These are phyloP conservation scores for Drosophila mimetica DNA, from an alignment of 2,888 invertebrate species.

Conservation along the genomic window DNA sequence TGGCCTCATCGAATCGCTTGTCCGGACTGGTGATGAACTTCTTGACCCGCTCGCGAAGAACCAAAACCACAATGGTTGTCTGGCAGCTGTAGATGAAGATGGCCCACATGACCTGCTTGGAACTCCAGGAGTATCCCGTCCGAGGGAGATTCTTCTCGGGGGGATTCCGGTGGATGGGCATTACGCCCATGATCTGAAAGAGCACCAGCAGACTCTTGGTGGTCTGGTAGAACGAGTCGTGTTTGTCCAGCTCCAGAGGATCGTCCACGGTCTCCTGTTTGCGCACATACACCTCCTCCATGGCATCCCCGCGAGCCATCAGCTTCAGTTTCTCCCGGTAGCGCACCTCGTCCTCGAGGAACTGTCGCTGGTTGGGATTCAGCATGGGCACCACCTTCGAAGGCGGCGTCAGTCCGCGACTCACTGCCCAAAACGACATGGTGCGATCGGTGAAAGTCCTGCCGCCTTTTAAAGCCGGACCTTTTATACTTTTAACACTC, in stretches of 20 bases:
- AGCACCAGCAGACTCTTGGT: conserved; percentile 89
- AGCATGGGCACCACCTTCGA: conserved; percentile 80
- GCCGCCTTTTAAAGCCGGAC: not conserved
- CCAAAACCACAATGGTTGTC: conserved; percentile 86
- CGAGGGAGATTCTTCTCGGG: conserved; percentile 85
- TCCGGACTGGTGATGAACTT: conserved; percentile 87
- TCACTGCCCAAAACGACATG: conserved; percentile 82
- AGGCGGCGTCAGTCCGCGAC: conserved; percentile 67
- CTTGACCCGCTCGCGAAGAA: conserved; percentile 86
- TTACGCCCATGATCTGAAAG: conserved; percentile 91
- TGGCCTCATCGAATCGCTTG: conserved; percentile 90
- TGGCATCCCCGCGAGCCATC: conserved; percentile 58
- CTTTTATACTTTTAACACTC: conserved; percentile 26
- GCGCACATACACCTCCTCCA: conserved; percentile 80
- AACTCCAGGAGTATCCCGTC: conserved; percentile 88
- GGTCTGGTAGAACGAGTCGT: conserved; percentile 89
- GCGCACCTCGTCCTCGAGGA: conserved; percentile 83
- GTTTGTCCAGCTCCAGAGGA: conserved; percentile 87
- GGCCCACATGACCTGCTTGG: conserved; percentile 88
- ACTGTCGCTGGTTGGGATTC: conserved; percentile 84
- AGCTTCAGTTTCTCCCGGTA: conserved; percentile 80
- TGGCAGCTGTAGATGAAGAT: conserved; percentile 87
- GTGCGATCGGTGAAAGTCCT: conserved; percentile 15
- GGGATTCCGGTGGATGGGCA: conserved; percentile 89
- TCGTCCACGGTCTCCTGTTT: conserved; percentile 85